Evolutionary conservation across 2,888 invertebrate genomes (phyloP).

Genomic region (Sialis lutaria): DNA sequence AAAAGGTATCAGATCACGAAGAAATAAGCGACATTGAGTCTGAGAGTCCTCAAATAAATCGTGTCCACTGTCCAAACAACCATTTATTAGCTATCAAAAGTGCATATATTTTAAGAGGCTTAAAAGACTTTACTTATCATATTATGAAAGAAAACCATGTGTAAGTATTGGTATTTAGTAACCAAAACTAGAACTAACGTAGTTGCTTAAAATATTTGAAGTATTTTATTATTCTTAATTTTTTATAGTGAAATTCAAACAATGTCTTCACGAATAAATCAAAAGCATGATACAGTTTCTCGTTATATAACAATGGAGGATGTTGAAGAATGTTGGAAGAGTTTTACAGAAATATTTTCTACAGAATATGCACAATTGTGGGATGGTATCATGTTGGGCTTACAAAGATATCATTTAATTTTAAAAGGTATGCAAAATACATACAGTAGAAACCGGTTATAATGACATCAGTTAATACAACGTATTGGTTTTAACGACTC

Average conservation of each 20-base stretch:
- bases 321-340: conserved; percentile 47
- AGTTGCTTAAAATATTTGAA: too few species aligned
- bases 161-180: conserved; percentile 10
- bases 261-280: conserved; percentile 21
- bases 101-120: conserved; percentile 42
- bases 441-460: too few species aligned
- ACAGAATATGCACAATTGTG: conserved; percentile 47
- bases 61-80: conserved; percentile 20
- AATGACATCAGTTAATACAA: too few species aligned
- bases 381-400: conserved; percentile 44
- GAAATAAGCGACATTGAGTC: neutral
- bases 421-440: conserved; percentile 32
- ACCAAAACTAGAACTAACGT: neutral
- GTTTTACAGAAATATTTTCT: conserved; percentile 41
- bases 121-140: conserved; percentile 40
- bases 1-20: too few species aligned
- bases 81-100: conserved; percentile 50
- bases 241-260: conserved; percentile 3
- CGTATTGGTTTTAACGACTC: too few species aligned
- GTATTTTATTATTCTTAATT: neutral
- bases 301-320: conserved; percentile 33
- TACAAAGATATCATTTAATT: conserved; percentile 44
- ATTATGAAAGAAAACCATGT: conserved; percentile 19
- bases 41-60: neutral
- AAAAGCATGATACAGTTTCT: conserved; percentile 29